A percentile compares a stretch with the other conserved stretches of the same genome.
Evolutionary conservation across 1,140 invertebrate species (phyloP).

Genomic region (Onthophagus taurus): DNA sequence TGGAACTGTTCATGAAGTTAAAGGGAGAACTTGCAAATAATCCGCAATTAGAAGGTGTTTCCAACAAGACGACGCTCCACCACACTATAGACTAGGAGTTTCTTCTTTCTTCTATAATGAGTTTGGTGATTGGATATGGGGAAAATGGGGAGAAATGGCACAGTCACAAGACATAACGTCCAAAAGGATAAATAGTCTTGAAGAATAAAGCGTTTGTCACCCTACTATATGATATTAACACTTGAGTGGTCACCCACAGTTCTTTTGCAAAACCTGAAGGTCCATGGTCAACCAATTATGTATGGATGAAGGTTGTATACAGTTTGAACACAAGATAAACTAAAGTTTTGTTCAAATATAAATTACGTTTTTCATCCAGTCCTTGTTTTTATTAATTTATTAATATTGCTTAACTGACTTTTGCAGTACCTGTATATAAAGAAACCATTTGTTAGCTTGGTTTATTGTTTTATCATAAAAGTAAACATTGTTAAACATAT

Average conservation of each 20-base stretch:
- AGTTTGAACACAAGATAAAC: too few relatives aligned
- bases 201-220: neutral
- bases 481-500: too few relatives aligned
- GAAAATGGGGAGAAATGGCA: neutral
- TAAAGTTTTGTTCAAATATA: neutral
- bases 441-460: too few relatives aligned
- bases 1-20: neutral
- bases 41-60: neutral
- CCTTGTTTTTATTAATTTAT: too few relatives aligned
- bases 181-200: neutral
- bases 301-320: neutral
- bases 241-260: neutral
- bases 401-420: too few relatives aligned
- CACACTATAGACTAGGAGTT: neutral
- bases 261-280: neutral
- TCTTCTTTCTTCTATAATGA: too few relatives aligned
- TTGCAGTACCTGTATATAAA: too few relatives aligned
- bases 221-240: slow-evolving; percentile 1
- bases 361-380: neutral
- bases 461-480: too few relatives aligned
- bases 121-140: neutral
- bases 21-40: neutral
- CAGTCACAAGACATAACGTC: neutral
- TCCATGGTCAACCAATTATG: neutral
- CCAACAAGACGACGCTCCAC: slow-evolving; percentile 1